Evolutionary conservation across 1,140 invertebrate species (phyloP), one percentile per base, ranked within the genome.

Genomic region (Panonychus citri): DNA sequence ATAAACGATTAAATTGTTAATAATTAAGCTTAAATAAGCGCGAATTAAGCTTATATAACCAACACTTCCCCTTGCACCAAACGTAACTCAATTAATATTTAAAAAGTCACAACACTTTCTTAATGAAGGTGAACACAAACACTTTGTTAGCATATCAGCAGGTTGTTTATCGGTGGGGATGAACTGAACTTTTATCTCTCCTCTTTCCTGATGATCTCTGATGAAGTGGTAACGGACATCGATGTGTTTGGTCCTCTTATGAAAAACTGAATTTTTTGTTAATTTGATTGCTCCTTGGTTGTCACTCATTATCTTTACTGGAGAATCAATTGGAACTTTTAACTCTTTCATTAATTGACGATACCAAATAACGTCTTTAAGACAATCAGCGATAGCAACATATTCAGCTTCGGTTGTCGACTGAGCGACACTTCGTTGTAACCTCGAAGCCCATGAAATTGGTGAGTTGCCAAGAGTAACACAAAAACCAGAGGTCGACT

Each of bases 131-230:
- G 37, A 39, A 39, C 37, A 39, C 17, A 54, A 40, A 13, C 63
- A 57, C 57, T 70, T 70, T 13, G 68, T 69, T 57, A 69, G 59
- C 4, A 67, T 64, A 56, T 69, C 66, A 30, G 67, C 65, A 19
- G 62, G 12, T 55, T 68, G 63, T 3, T 67, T 24, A 49, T 65
- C 55, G 10, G 53, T 46, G 1, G 26, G 15, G 12, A 53, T 19
- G 4, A 53, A 48, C 21, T 17, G 15, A 21, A 63, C 4, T 1
- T 43, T 5, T 5, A 57, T 39, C 43, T n/a, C 25, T 30, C 53
- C 39, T 25, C 49, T 60, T 19, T 56, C 51, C 8, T 65, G 60
- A 46, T 64, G 55, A 56, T 56, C 3, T 12, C 46, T 50, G 10
- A 56, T 30, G 30, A 51, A 56, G n/a, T 53, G 19, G 27, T 56